Conservation (phyloP, 1,140 invertebrate genomes). For the Drosophila biarmipes region DNA sequence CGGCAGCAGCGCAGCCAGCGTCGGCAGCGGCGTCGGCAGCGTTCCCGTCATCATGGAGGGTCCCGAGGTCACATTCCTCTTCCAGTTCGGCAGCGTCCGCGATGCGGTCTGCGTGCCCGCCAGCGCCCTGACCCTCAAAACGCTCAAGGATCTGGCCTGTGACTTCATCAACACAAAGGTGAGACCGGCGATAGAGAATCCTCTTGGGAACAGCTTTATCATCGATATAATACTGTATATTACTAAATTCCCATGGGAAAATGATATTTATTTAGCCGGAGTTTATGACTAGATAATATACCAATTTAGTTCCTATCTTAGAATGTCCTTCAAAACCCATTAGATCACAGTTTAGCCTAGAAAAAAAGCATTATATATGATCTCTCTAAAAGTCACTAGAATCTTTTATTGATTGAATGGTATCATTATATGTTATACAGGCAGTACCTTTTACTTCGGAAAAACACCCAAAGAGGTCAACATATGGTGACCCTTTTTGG, state of each 20-base stretch:
- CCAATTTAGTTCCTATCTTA: too few relatives aligned
- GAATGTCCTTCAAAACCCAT: too few relatives aligned
- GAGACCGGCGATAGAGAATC: slow-evolving; percentile 59
- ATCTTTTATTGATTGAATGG: background rate
- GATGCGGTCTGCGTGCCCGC: slow-evolving; percentile 94
- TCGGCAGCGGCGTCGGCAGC: slow-evolving; percentile 51
- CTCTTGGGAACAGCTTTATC: too few relatives aligned
- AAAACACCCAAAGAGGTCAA: slow-evolving; percentile 19
- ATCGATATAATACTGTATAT: too few relatives aligned
- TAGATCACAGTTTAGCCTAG: too few relatives aligned
- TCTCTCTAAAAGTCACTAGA: background rate
- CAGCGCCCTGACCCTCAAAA: slow-evolving; percentile 92
- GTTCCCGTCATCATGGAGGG: slow-evolving; percentile 87
- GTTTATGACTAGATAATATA: too few relatives aligned
- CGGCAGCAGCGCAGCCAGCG: slow-evolving; percentile 47
- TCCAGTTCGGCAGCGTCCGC: slow-evolving; percentile 96
- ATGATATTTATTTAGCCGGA: too few relatives aligned
- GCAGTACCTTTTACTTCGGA: too few relatives aligned
- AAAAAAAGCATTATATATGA: too few relatives aligned
- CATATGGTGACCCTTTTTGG: slow-evolving; percentile 41
- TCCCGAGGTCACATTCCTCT: slow-evolving; percentile 94
- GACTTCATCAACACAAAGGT: slow-evolving; percentile 97
- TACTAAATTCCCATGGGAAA: too few relatives aligned
- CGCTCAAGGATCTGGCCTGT: slow-evolving; percentile 96
- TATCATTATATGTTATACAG: background rate